These are phyloP conservation scores for Hemicentrotus pulcherrimus DNA, from an alignment of 35 echinoderm and acorn worm species.

Conservation along the genomic window DNA sequence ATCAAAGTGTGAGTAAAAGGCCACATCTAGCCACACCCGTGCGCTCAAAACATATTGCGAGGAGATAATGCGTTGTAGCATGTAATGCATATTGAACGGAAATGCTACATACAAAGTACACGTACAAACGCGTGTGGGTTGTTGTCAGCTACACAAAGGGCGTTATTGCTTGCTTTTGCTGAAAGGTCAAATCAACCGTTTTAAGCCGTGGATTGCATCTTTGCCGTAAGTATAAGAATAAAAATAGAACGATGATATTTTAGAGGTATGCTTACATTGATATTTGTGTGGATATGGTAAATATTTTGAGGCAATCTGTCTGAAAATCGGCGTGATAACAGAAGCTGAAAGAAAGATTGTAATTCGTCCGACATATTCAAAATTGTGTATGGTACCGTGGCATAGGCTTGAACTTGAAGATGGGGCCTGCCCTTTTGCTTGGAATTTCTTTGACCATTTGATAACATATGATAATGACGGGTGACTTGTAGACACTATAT, in stretches of 20 bases:
- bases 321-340: neutral
- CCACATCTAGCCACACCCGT: conserved; percentile 25
- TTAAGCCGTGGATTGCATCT: neutral
- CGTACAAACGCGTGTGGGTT: neutral
- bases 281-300: neutral
- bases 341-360: neutral
- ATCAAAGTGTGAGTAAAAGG: neutral
- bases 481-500: too few relatives aligned
- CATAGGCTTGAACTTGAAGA: neutral
- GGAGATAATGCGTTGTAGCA: conserved; percentile 45
- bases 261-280: neutral
- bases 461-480: too few relatives aligned
- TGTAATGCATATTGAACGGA: neutral
- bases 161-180: neutral
- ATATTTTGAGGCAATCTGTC: neutral
- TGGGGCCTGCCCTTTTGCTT: too few relatives aligned
- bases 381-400: neutral
- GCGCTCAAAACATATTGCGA: conserved; percentile 6
- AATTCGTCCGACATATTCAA: neutral
- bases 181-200: conserved; percentile 4
- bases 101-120: neutral
- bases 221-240: neutral
- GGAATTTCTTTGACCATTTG: too few relatives aligned
- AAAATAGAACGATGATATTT: neutral
- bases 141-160: neutral